Conservation (phyloP, 2,797 vertebrate genomes). For the Babyrousa celebensis region DNA sequence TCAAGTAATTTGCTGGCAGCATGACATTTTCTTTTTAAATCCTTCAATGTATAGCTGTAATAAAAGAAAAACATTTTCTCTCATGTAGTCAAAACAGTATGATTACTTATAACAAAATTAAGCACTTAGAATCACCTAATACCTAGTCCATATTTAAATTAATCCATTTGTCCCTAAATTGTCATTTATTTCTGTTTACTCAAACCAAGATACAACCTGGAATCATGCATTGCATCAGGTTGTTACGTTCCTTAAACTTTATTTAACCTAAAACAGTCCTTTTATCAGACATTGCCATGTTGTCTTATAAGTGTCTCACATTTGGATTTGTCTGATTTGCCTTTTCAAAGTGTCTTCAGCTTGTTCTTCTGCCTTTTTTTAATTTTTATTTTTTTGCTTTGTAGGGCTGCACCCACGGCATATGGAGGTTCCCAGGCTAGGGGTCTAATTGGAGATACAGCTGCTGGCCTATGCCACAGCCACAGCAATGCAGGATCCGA, state of each 20-base stretch:
- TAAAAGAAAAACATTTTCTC: slow-evolving; percentile 43
- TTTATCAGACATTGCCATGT: background rate
- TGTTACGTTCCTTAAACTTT: slow-evolving; percentile 50
- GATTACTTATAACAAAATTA: slow-evolving; percentile 27
- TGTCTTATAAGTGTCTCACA: background rate
- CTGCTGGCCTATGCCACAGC: no score
- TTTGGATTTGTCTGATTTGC: background rate
- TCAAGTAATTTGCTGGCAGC: slow-evolving; percentile 8
- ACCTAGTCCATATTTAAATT: slow-evolving; percentile 41
- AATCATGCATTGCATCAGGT: background rate
- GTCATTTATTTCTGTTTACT: slow-evolving; percentile 29
- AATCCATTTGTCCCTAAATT: background rate
- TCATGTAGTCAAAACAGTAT: slow-evolving; percentile 30
- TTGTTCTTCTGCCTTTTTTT: background rate
- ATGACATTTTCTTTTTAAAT: background rate
- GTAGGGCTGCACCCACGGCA: no score
- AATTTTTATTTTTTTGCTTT: no score
- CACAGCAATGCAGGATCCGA: no score
- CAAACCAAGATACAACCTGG: background rate
- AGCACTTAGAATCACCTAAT: background rate
- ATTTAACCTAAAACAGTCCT: background rate
- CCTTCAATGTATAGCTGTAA: background rate
- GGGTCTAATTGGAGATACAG: no score
- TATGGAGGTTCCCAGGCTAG: no score
- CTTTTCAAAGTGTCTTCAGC: background rate